These are phyloP conservation scores for Graphium colonna DNA, from an alignment of 2,888 invertebrate genomes.

Conservation along the genomic window DNA sequence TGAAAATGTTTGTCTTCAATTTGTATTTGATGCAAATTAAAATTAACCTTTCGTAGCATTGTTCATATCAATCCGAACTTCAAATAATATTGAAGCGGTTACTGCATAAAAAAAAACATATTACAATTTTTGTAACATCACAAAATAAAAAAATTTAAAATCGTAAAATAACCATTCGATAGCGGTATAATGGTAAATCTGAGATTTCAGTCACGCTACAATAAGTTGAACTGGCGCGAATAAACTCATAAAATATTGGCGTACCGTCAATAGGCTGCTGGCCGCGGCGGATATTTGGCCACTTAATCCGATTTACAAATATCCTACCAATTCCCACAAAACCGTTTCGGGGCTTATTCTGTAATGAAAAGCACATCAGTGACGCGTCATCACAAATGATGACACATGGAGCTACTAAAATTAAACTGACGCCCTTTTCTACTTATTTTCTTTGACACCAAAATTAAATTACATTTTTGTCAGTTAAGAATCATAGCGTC, in stretches of 20 bases:
- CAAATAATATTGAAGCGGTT: too few relatives aligned
- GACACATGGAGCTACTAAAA: constrained; percentile 41
- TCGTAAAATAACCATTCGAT: constrained; percentile 13
- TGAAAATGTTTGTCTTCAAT: too few relatives aligned
- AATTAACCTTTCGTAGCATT: too few relatives aligned
- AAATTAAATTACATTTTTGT: too few relatives aligned
- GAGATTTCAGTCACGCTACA: constrained; percentile 19
- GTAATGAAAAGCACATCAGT: constrained; percentile 57
- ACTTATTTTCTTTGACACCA: too few relatives aligned
- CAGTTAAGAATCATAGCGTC: too few relatives aligned
- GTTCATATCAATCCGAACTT: too few relatives aligned
- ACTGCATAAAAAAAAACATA: too few relatives aligned
- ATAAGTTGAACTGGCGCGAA: constrained; percentile 24
- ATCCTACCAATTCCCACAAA: constrained; percentile 49
- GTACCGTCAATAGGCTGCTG: constrained; percentile 40
- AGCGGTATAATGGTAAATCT: constrained; percentile 22
- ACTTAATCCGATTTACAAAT: constrained; percentile 53
- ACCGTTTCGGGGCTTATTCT: constrained; percentile 48
- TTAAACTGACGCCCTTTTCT: background rate
- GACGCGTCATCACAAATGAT: constrained; percentile 58
- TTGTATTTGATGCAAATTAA: too few relatives aligned
- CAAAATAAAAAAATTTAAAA: background rate
- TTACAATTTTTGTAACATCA: too few relatives aligned
- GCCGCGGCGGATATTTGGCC: constrained; percentile 34
- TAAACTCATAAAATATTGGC: constrained; percentile 40